These are phyloP conservation scores for Heterocephalus glaber DNA, from an alignment of 2,113 vertebrate species.

Conservation along the genomic window DNA sequence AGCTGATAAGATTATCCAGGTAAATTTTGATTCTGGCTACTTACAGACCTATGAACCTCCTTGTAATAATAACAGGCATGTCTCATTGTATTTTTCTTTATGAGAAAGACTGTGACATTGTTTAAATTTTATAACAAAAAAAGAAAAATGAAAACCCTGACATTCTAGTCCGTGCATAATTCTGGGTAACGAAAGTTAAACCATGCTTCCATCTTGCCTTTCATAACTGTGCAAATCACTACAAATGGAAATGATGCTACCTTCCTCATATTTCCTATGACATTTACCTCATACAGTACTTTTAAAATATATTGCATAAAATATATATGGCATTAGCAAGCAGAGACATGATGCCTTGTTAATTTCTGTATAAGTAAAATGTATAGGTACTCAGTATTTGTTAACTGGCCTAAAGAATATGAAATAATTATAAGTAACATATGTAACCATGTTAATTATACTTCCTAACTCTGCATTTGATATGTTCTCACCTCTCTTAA, in stretches of 20 bases:
- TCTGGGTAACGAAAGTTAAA: background rate
- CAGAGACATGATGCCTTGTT: background rate
- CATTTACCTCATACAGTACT: background rate
- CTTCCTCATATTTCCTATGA: background rate
- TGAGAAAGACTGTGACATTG: background rate
- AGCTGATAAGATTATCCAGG: background rate
- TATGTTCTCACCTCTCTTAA: background rate
- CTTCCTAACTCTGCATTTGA: background rate
- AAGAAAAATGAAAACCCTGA: background rate
- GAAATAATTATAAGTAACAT: background rate
- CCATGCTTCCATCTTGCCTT: background rate
- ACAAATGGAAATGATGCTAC: background rate
- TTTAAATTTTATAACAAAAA: background rate
- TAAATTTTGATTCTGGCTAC: conserved; percentile 18
- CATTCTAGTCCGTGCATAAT: background rate
- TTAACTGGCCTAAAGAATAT: background rate
- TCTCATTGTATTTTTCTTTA: background rate
- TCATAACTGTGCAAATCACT: background rate
- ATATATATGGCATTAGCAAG: background rate
- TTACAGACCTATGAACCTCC: background rate
- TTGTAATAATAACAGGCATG: background rate
- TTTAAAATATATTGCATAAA: background rate
- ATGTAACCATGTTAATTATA: background rate
- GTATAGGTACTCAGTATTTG: background rate
- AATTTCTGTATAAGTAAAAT: conserved; percentile 13